Conservation (phyloP, 92 coral and sea anemone genomes). For the Pocillopora grandis region DNA sequence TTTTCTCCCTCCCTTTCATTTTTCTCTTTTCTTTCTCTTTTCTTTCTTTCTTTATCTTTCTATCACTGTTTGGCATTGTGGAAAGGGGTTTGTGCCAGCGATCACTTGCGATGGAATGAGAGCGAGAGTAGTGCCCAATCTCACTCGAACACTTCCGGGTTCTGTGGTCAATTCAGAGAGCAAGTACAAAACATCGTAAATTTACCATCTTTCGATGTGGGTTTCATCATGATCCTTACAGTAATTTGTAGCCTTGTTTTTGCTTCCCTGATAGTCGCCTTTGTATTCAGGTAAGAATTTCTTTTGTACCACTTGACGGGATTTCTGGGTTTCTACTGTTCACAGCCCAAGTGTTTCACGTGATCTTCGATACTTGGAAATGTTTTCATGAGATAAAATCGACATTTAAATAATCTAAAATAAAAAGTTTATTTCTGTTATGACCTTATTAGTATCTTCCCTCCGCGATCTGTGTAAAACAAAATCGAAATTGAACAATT, state of each 20-base stretch:
- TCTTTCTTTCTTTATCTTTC: too few relatives aligned
- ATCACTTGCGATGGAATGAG: background rate
- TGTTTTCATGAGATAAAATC: too few relatives aligned
- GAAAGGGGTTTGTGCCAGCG: conserved; percentile 1
- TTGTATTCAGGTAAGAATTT: conserved; percentile 19
- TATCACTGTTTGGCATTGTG: too few relatives aligned
- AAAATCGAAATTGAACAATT: too few relatives aligned
- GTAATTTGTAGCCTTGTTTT: background rate
- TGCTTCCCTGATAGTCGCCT: conserved; percentile 6
- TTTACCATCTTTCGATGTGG: background rate
- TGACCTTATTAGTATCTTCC: too few relatives aligned
- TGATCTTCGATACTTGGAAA: too few relatives aligned
- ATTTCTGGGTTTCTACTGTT: background rate
- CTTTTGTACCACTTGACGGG: background rate
- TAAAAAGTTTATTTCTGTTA: too few relatives aligned
- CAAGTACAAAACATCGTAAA: background rate
- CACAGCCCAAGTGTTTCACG: too few relatives aligned
- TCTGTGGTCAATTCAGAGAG: background rate
- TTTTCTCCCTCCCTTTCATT: too few relatives aligned
- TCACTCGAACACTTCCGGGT: background rate
- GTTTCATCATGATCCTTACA: background rate
- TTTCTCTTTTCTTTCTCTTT: too few relatives aligned
- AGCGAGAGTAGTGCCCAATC: conserved; percentile 9
- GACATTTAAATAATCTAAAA: background rate
- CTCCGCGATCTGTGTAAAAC: too few relatives aligned